These are phyloP conservation scores for Diplolepis rosae DNA, from an alignment of 2,888 invertebrate species.

Conservation along the genomic window DNA sequence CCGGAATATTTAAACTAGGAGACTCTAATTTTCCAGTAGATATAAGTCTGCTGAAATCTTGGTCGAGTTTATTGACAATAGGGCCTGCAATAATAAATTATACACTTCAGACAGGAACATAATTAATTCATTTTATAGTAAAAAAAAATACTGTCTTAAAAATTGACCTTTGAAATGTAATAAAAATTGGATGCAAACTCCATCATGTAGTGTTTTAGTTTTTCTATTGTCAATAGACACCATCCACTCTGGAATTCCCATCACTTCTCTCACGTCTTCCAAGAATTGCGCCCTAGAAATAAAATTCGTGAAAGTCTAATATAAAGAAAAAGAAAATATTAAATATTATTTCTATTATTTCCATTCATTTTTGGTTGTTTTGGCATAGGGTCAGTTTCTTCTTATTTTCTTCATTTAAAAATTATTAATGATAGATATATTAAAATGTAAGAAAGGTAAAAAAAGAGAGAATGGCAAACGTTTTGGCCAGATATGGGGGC, in stretches of 20 bases:
- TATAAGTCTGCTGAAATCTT: conserved; percentile 85
- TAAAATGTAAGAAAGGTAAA: too few relatives aligned
- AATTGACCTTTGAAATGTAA: conserved; percentile 85
- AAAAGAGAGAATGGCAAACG: too few relatives aligned
- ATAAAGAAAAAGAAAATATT: background rate
- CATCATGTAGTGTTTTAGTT: conserved; percentile 84
- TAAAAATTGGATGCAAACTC: conserved; percentile 88
- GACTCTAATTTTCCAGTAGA: conserved; percentile 83
- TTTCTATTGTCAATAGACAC: conserved; percentile 87
- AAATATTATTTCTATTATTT: background rate
- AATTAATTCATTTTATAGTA: too few relatives aligned
- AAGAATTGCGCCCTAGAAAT: conserved; percentile 91
- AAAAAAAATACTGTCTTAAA: conserved; percentile 2
- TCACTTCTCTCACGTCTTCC: conserved; percentile 84
- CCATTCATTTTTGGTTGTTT: too few relatives aligned
- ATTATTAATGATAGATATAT: too few relatives aligned
- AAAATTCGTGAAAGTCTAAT: too few relatives aligned
- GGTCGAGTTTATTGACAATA: conserved; percentile 84
- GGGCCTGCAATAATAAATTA: conserved; percentile 76
- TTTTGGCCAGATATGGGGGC: too few relatives aligned
- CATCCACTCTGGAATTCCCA: conserved; percentile 95
- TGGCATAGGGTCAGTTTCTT: too few relatives aligned
- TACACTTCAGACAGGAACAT: background rate
- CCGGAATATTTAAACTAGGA: conserved; percentile 86
- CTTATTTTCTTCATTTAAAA: too few relatives aligned